Percentiles rank a stretch among this genome's conserved stretches.
phyloP scores from a whole-genome alignment of 1,140 invertebrate species.

The Paracyclopina nana region DNA sequence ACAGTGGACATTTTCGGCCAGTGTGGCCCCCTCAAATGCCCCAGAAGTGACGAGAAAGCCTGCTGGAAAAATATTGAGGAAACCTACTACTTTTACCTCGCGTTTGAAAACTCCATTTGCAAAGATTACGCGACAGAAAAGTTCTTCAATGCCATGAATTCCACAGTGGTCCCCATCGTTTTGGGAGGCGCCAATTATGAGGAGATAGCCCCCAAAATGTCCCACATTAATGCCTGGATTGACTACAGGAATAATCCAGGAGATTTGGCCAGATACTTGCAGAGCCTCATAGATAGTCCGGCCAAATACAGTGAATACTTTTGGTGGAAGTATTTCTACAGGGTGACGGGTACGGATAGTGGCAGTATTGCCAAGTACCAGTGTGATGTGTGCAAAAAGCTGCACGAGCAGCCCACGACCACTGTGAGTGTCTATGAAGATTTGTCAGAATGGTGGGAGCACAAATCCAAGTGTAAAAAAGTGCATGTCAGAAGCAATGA shows the following conservation, averaged over 20 bases:
- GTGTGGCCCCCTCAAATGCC: conserved; percentile 23
- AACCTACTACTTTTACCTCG: conserved; percentile 30
- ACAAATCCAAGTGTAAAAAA: conserved; percentile 16
- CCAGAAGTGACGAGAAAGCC: conserved; percentile 15
- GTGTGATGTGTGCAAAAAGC: conserved; percentile 21
- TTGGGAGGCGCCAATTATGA: conserved; percentile 38
- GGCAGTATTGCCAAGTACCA: conserved; percentile 18
- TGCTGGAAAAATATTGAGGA: conserved; percentile 11
- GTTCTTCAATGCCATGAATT: conserved; percentile 22
- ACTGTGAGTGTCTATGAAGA: neutral
- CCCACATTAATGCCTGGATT: conserved; percentile 39
- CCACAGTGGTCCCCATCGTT: conserved; percentile 41
- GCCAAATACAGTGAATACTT: conserved; percentile 23
- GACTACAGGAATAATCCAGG: conserved; percentile 28
- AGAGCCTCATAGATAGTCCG: conserved; percentile 26
- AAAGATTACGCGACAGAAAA: conserved; percentile 27
- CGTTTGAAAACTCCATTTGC: conserved; percentile 31
- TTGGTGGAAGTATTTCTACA: conserved; percentile 22
- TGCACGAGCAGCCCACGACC: conserved; percentile 17
- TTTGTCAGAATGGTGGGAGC: conserved; percentile 18
- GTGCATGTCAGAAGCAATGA: neutral
- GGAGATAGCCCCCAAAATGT: conserved; percentile 36
- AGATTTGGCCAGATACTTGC: conserved; percentile 32
- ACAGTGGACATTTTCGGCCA: conserved; percentile 33
- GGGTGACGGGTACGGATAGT: conserved; percentile 16